Percentiles rank a stretch among this genome's conserved stretches.
These are phyloP conservation scores for Cordylochernes scorpioides DNA, from an alignment of 2,888 invertebrate species.

Conservation along the genomic window DNA sequence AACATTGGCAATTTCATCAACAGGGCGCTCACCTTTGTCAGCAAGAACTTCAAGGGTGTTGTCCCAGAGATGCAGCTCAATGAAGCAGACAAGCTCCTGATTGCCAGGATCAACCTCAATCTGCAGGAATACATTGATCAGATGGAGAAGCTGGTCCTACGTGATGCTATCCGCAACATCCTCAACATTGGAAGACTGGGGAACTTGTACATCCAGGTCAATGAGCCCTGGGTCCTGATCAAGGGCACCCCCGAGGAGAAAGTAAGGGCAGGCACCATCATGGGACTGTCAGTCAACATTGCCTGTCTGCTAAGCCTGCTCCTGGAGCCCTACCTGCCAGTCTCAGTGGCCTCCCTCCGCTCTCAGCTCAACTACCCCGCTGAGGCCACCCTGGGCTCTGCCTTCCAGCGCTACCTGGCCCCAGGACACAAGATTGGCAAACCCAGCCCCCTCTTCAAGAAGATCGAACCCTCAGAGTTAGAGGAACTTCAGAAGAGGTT, in stretches of 20 bases:
- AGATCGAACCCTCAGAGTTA: no score
- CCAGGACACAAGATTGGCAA: constrained; percentile 61
- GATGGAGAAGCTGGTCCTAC: constrained; percentile 43
- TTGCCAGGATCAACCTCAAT: constrained; percentile 53
- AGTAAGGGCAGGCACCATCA: constrained; percentile 47
- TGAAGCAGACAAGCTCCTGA: constrained; percentile 38
- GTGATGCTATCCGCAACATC: constrained; percentile 61
- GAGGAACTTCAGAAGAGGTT: no score
- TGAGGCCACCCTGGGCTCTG: constrained; percentile 27
- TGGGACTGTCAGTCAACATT: constrained; percentile 55
- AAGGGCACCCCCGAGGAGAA: constrained; percentile 35
- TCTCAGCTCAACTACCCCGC: constrained; percentile 39
- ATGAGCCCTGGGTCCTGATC: constrained; percentile 76
- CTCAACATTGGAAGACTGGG: constrained; percentile 65
- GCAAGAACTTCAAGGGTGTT: constrained; percentile 44
- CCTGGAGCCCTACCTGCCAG: constrained; percentile 73
- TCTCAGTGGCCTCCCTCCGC: constrained; percentile 37
- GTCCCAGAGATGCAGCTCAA: constrained; percentile 36
- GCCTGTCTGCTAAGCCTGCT: constrained; percentile 49
- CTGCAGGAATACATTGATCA: constrained; percentile 40
- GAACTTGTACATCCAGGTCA: constrained; percentile 84
- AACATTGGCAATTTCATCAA: constrained; percentile 96
- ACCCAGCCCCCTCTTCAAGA: no score
- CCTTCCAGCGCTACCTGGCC: constrained; percentile 30
- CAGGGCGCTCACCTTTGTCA: constrained; percentile 60